Evolutionary conservation across 1,140 invertebrate genomes (phyloP).

Genomic region (Penaeus japonicus): DNA sequence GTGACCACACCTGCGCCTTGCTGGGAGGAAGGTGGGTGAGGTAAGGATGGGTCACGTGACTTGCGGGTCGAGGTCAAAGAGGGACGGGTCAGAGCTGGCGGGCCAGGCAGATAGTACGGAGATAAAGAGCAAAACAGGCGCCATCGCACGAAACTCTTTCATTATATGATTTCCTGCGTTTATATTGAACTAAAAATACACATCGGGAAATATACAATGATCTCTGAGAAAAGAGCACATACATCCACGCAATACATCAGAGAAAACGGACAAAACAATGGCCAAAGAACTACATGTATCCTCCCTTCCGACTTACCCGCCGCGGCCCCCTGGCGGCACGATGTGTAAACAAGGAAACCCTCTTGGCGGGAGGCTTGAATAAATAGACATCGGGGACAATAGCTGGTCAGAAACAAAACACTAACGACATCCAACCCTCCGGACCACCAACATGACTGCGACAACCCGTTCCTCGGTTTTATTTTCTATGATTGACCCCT

Average conservation of each 20-base stretch:
- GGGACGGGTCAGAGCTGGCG: constrained; percentile 42
- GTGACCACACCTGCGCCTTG: no score
- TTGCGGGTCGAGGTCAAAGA: constrained; percentile 43
- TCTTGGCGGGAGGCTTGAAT: constrained; percentile 53
- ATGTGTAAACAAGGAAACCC: constrained; percentile 53
- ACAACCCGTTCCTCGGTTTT: constrained; percentile 15
- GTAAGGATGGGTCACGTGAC: constrained; percentile 46
- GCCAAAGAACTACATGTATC: constrained; percentile 7
- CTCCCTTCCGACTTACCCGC: constrained; percentile 27
- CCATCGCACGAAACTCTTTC: neutral
- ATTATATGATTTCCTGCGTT: neutral
- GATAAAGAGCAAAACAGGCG: constrained; percentile 22
- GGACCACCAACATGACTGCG: constrained; percentile 49
- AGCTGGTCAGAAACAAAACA: constrained; percentile 56
- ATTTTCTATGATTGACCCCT: neutral
- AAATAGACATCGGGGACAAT: constrained; percentile 55
- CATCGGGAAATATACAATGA: no score
- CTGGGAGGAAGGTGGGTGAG: neutral
- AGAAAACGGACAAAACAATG: constrained; percentile 19
- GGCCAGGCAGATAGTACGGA: constrained; percentile 21
- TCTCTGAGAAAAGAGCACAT: no score
- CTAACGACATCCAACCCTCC: constrained; percentile 43
- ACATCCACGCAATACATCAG: neutral
- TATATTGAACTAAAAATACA: no score
- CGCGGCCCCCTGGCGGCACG: constrained; percentile 44